phyloP scores from a whole-genome alignment of 2,888 invertebrate genomes.

The Epinotia bilunana region DNA sequence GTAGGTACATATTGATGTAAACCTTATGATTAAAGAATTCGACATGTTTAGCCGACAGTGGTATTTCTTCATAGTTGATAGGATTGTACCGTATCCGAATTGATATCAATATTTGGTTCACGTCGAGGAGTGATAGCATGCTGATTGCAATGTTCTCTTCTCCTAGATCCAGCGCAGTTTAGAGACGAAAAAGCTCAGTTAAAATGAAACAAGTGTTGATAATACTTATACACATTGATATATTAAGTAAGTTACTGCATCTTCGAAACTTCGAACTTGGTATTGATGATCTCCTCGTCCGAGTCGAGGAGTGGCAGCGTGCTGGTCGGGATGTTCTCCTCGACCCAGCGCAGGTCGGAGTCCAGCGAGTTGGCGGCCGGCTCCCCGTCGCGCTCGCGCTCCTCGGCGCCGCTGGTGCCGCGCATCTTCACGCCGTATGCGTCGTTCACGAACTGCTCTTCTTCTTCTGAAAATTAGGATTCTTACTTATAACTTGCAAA shows the following conservation, averaged over 20 bases:
- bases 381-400: conserved; percentile 47
- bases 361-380: conserved; percentile 66
- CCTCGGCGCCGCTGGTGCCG: conserved; percentile 64
- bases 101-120: too few relatives aligned
- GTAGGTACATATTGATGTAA: too few relatives aligned
- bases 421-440: conserved; percentile 93
- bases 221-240: conserved; percentile 38
- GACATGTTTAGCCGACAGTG: too few relatives aligned
- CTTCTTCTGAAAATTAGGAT: conserved; percentile 85
- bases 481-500: not conserved
- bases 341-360: conserved; percentile 91
- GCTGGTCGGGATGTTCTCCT: conserved; percentile 95
- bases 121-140: conserved; percentile 49
- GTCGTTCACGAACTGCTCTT: conserved; percentile 93
- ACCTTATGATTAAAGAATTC: too few relatives aligned
- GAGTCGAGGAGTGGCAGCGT: conserved; percentile 87
- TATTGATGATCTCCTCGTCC: conserved; percentile 93
- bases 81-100: too few relatives aligned
- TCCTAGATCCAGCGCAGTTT: too few relatives aligned
- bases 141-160: conserved; percentile 58
- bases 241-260: conserved; percentile 87
- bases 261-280: conserved; percentile 94
- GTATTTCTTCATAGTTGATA: too few relatives aligned
- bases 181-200: not conserved
- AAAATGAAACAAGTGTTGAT: conserved; percentile 17